These are phyloP conservation scores for Melanotaenia trifasciata DNA, from an alignment of 2,797 vertebrate genomes.

Conservation along the genomic window DNA sequence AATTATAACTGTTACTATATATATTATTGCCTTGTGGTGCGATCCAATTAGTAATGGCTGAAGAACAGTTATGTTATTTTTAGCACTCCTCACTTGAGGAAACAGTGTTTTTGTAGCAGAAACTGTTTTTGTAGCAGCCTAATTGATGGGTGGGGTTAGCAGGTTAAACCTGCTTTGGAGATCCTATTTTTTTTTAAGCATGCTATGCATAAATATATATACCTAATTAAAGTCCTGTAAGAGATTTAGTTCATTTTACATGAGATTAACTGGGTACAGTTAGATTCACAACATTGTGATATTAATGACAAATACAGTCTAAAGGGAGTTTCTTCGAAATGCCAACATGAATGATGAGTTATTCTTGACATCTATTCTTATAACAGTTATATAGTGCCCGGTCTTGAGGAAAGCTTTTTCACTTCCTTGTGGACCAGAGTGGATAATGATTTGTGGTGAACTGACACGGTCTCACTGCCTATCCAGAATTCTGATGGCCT, in stretches of 20 bases:
- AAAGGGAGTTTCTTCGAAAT: constrained; percentile 3
- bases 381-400: not conserved
- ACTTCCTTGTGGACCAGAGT: constrained; percentile 26
- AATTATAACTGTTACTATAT: constrained; percentile 21
- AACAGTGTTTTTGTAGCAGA: constrained; percentile 14
- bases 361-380: constrained; percentile 22
- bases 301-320: constrained; percentile 10
- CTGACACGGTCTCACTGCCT: constrained; percentile 50
- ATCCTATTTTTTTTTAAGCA: not conserved
- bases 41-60: constrained; percentile 37
- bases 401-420: constrained; percentile 28
- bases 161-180: constrained; percentile 1
- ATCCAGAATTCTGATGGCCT: constrained; percentile 67
- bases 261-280: constrained; percentile 6
- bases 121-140: constrained; percentile 11
- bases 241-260: not conserved
- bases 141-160: constrained; percentile 6
- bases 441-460: constrained; percentile 48
- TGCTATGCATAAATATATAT: not conserved
- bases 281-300: not conserved
- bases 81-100: constrained; percentile 19
- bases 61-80: constrained; percentile 44
- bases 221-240: not conserved
- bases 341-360: constrained; percentile 17
- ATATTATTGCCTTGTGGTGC: constrained; percentile 23